These are phyloP conservation scores for Diadegma fenestrale DNA, from an alignment of 2,888 invertebrate genomes.

Conservation along the genomic window DNA sequence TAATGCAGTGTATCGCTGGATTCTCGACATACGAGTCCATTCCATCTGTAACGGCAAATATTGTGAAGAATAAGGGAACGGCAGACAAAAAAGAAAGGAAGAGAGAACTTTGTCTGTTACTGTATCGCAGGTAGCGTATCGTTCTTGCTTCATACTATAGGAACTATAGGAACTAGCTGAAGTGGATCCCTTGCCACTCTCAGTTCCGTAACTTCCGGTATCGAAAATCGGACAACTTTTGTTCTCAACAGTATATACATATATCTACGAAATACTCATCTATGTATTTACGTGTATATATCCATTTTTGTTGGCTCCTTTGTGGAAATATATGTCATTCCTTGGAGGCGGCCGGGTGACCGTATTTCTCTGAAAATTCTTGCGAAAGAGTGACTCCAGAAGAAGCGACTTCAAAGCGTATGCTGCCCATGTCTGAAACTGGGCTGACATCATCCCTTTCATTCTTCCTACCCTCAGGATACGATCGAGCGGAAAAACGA, in stretches of 20 bases:
- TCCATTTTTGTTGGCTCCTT: neutral
- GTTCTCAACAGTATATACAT: neutral
- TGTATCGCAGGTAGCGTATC: slow-evolving; percentile 8
- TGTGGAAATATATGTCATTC: slow-evolving; percentile 24
- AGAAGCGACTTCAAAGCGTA: slow-evolving; percentile 47
- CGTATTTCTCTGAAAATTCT: slow-evolving; percentile 51
- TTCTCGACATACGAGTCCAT: neutral
- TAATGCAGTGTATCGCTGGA: neutral
- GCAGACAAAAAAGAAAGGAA: neutral
- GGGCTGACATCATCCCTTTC: neutral
- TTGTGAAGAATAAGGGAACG: neutral
- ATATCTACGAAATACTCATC: neutral
- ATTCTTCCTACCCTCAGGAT: neutral
- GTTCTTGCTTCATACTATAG: slow-evolving; percentile 16
- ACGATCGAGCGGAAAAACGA: slow-evolving; percentile 4
- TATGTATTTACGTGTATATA: neutral
- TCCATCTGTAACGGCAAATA: slow-evolving; percentile 12
- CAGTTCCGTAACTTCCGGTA: slow-evolving; percentile 32
- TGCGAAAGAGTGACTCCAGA: slow-evolving; percentile 19
- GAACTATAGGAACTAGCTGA: no score
- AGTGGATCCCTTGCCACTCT: slow-evolving; percentile 24
- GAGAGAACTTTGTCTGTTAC: neutral
- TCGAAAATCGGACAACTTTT: slow-evolving; percentile 38
- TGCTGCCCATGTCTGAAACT: slow-evolving; percentile 20
- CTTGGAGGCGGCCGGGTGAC: slow-evolving; percentile 36